phyloP scores from a whole-genome alignment of 2,113 vertebrate genomes.

The Propithecus coquereli region DNA sequence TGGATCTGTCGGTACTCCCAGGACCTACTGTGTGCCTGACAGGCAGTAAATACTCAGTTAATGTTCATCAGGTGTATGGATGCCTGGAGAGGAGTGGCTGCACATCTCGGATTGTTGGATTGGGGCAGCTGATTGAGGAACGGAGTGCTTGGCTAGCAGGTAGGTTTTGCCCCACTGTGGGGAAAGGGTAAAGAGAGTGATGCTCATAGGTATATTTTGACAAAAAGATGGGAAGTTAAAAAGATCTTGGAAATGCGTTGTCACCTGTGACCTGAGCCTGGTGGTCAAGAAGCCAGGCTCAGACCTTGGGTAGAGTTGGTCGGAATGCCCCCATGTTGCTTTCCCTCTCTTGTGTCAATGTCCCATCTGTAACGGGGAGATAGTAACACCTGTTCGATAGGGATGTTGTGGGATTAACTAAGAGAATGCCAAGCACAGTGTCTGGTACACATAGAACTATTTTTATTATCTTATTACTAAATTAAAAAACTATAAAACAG shows the following conservation, averaged over 20 bases:
- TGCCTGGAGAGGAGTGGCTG: neutral
- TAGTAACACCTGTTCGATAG: neutral
- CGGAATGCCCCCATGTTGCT: neutral
- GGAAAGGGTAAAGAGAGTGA: neutral
- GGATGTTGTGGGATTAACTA: neutral
- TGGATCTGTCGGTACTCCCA: neutral
- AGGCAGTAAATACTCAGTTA: neutral
- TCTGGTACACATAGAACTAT: neutral
- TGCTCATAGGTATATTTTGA: neutral
- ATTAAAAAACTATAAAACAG: neutral
- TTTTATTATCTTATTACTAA: neutral
- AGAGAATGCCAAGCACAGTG: neutral
- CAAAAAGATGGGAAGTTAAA: neutral
- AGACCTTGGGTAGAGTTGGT: no score
- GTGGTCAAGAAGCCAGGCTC: neutral
- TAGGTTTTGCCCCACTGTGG: neutral
- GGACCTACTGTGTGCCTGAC: neutral
- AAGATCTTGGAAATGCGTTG: neutral
- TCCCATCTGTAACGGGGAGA: neutral
- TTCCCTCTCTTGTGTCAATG: neutral
- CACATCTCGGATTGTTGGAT: neutral
- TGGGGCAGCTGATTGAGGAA: neutral
- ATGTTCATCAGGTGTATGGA: no score
- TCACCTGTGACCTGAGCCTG: neutral
- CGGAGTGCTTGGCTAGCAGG: neutral